Evolutionary conservation across 1,140 invertebrate genomes (phyloP).

Genomic region (Chelonus insularis): DNA sequence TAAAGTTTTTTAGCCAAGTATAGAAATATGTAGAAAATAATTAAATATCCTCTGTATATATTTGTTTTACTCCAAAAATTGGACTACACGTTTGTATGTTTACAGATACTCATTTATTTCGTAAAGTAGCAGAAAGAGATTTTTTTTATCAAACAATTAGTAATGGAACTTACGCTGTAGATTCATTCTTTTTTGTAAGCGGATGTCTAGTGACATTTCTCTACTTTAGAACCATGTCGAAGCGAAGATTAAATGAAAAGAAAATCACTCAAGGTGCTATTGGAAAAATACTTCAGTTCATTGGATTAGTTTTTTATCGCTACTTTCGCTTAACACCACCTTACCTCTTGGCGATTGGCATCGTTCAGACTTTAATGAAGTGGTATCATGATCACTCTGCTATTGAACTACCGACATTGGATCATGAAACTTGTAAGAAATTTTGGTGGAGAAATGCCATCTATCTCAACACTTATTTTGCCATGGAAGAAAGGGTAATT

Average conservation of each 20-base stretch:
- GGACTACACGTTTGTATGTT: no score
- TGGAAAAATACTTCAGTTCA: constrained; percentile 46
- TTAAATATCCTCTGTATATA: no score
- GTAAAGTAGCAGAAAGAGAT: constrained; percentile 43
- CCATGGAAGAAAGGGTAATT: constrained; percentile 49
- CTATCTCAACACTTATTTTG: constrained; percentile 56
- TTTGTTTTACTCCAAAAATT: no score
- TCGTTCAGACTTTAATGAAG: constrained; percentile 43
- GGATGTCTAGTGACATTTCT: constrained; percentile 55
- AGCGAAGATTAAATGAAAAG: constrained; percentile 39
- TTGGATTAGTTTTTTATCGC: constrained; percentile 49
- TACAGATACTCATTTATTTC: constrained; percentile 50
- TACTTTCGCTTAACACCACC: constrained; percentile 52
- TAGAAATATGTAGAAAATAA: no score
- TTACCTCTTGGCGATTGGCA: constrained; percentile 48
- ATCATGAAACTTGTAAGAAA: constrained; percentile 50
- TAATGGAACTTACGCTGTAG: constrained; percentile 52
- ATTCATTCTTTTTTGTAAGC: constrained; percentile 59
- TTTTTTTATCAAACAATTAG: constrained; percentile 54
- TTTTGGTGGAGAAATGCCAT: constrained; percentile 58
- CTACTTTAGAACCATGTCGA: constrained; percentile 51
- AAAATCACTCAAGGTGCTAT: constrained; percentile 37
- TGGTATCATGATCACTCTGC: constrained; percentile 46
- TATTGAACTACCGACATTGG: constrained; percentile 44
- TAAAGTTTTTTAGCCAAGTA: no score